Percentiles rank a stretch among this genome's conserved stretches.
Conservation (phyloP, 2,113 vertebrate species). For the Caloenas nicobarica region DNA sequence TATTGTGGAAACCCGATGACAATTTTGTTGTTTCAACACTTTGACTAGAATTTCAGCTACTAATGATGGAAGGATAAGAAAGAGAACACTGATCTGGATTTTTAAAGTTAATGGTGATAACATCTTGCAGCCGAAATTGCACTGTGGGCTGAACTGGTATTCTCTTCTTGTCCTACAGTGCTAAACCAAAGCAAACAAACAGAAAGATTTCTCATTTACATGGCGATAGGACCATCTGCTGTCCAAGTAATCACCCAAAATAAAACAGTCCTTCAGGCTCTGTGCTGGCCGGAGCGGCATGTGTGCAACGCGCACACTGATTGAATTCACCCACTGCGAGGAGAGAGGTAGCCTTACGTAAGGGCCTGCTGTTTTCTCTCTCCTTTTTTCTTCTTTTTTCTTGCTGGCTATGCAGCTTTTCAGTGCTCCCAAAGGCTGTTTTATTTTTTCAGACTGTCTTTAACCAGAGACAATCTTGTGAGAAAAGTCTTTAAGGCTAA, state of each 20-base stretch:
- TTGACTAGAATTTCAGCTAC: not conserved
- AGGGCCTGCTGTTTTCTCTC: not conserved
- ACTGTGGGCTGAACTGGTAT: not conserved
- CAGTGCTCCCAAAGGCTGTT: conserved; percentile 22
- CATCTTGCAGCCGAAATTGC: not conserved
- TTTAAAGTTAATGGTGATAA: not conserved
- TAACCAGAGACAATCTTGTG: not conserved
- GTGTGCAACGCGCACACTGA: not conserved
- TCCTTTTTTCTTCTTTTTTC: not conserved
- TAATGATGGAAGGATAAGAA: not conserved
- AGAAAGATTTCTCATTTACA: conserved; percentile 24
- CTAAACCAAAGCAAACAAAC: conserved; percentile 3
- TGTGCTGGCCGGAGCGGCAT: not conserved
- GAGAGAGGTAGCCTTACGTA: not conserved
- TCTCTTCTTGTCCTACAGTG: not conserved
- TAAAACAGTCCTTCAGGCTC: conserved; percentile 43
- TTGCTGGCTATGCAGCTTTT: conserved; percentile 14
- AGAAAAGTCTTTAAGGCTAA: conserved; percentile 57
- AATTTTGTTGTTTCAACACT: not conserved
- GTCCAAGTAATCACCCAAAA: conserved; percentile 34
- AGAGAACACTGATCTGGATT: not conserved
- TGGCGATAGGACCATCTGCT: not conserved
- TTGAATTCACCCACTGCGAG: not conserved
- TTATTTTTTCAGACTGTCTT: conserved; percentile 29
- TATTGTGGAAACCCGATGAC: not conserved